Percentiles rank a stretch among this genome's conserved stretches.
These are phyloP conservation scores for Choloepus didactylus DNA, from an alignment of 2,797 vertebrate genomes.

Conservation along the genomic window DNA sequence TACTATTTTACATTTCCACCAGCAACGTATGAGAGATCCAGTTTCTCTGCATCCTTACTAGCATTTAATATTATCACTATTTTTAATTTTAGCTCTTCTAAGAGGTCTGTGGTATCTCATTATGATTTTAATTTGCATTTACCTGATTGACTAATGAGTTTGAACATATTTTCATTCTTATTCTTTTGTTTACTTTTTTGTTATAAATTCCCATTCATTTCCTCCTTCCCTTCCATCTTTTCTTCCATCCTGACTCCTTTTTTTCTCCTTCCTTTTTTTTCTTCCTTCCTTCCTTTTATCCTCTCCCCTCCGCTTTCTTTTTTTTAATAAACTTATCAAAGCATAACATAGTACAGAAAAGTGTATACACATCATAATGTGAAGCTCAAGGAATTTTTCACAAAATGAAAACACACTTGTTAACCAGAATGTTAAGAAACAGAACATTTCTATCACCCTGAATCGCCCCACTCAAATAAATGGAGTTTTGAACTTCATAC, in stretches of 20 bases:
- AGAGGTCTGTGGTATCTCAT: background rate
- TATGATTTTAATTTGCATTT: conserved; percentile 32
- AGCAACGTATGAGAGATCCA: background rate
- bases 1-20: background rate
- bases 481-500: too few relatives aligned
- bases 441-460: background rate
- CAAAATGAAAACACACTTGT: background rate
- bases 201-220: conserved; percentile 1
- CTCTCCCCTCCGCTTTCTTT: background rate
- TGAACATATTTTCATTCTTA: background rate
- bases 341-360: background rate
- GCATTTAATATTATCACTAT: background rate
- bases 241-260: background rate
- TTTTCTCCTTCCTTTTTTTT: background rate
- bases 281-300: background rate
- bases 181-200: background rate
- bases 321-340: background rate
- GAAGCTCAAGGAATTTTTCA: background rate
- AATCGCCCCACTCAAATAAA: background rate
- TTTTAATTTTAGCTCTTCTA: background rate
- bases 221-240: background rate
- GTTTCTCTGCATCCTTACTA: background rate
- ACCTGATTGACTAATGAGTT: background rate
- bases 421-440: background rate
- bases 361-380: background rate